Conservation (phyloP, 1,140 invertebrate genomes). For the Sesamia nonagrioides region DNA sequence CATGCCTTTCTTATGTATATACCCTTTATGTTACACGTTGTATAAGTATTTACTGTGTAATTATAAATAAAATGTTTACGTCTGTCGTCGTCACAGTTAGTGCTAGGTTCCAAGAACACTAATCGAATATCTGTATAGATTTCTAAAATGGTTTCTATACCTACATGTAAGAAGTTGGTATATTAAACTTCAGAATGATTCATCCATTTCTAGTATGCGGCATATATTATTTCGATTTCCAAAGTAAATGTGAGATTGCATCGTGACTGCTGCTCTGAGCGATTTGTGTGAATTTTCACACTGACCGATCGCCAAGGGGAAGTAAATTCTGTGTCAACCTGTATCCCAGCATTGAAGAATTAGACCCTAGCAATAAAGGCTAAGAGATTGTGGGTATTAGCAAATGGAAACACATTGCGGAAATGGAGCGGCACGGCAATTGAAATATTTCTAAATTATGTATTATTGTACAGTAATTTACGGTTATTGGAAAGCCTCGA, state of each 20-base stretch:
- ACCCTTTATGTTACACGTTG: too few relatives aligned
- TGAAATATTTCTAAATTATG: constrained; percentile 31
- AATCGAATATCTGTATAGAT: background rate
- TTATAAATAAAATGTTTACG: too few relatives aligned
- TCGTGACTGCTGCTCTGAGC: constrained; percentile 48
- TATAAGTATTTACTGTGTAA: too few relatives aligned
- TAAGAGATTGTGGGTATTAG: constrained; percentile 29
- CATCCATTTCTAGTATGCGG: constrained; percentile 29
- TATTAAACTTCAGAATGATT: background rate
- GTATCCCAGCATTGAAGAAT: constrained; percentile 13
- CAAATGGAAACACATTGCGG: background rate
- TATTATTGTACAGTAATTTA: constrained; percentile 12
- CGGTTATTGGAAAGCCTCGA: constrained; percentile 7
- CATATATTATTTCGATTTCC: constrained; percentile 41
- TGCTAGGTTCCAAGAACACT: background rate
- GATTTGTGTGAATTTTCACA: constrained; percentile 45
- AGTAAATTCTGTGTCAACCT: constrained; percentile 46
- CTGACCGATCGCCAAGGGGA: constrained; percentile 45
- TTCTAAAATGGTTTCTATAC: background rate
- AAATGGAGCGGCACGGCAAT: constrained; percentile 29
- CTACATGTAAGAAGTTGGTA: constrained; percentile 13
- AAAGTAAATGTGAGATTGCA: constrained; percentile 48
- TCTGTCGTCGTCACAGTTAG: background rate
- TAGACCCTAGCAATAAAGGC: constrained; percentile 1
- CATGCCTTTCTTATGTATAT: too few relatives aligned